Evolutionary conservation across 2,888 invertebrate genomes (phyloP), one percentile per base, ranked within the genome.

Genomic region (Cepaea hortensis): DNA sequence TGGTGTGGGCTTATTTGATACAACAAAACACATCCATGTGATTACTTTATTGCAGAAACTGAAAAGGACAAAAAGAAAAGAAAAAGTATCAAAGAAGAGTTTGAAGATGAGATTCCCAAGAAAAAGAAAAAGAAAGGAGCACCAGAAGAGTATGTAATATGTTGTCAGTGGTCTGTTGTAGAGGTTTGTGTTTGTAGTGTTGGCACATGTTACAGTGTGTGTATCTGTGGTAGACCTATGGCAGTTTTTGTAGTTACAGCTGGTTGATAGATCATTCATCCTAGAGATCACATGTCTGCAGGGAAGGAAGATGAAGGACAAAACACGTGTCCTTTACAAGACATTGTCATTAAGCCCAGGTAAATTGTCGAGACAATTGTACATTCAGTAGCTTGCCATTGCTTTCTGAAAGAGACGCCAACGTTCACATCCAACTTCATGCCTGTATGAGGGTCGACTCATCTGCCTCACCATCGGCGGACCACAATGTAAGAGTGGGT

Each of bases 71-170:
- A 93, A 88, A 94, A 94, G 89, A 94, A 92, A 90, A 92, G 92
- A 86, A 93, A 92, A 84, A 91, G 90, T 7, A 90, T 91, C 89
- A 93, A 94, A 87, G 93, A 93, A 50, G 93, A 93, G 84, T 92
- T 90, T 91, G 93, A 94, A 83, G 94, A 93, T 90, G 93, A 93
- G 89, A 93, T 93, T 73, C 93, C 93, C 7, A 92, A 92, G 80
- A 94, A 93, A 90, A 94, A 94, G 89, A 93, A 94, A 89, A 92
- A 92, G 88, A 94, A 93, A 90, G 93, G 93, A 87, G 90, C 86
- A 46, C 87, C 85, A 77, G 82, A 79, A 35, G 79, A 79, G 79
- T 79, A 62, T 35, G 79, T 62, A 3, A 35, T 23, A 55, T 55
- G 7, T 55, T 55, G 55, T 55, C 11, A 11, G 55, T 55, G 6